A percentile compares a stretch with the other conserved stretches of the same genome.
Evolutionary conservation across 2,888 invertebrate genomes (phyloP).

Genomic region (Drosophila atripex): DNA sequence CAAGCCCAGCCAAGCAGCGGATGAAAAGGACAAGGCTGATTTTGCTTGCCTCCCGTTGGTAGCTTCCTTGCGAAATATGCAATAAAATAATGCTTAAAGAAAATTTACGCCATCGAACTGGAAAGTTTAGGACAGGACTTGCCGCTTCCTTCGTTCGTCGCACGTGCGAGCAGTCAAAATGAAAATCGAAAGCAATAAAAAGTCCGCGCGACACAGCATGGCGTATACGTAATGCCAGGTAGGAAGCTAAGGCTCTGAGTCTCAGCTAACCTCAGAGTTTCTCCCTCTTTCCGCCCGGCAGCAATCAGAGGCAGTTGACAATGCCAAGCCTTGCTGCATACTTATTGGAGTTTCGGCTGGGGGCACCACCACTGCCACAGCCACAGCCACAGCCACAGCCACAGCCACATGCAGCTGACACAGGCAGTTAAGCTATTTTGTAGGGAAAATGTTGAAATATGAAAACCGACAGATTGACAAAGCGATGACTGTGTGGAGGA

Average conservation of each 20-base stretch:
- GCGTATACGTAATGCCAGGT: constrained; percentile 57
- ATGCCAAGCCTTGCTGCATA: constrained; percentile 62
- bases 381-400: constrained; percentile 14
- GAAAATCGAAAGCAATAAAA: constrained; percentile 82
- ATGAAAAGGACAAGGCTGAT: constrained; percentile 32
- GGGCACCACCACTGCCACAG: constrained; percentile 2
- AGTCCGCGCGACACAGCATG: constrained; percentile 47
- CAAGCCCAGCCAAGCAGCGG: constrained; percentile 68
- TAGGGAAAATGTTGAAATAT: constrained; percentile 49
- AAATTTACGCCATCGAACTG: constrained; percentile 71
- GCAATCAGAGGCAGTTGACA: constrained; percentile 49
- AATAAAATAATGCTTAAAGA: constrained; percentile 76
- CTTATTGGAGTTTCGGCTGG: constrained; percentile 59
- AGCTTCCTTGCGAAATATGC: constrained; percentile 42
- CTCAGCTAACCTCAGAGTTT: background rate
- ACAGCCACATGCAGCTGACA: constrained; percentile 44
- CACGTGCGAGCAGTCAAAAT: constrained; percentile 77
- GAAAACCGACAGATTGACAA: constrained; percentile 55
- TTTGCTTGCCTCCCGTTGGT: constrained; percentile 1
- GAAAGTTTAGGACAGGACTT: constrained; percentile 60
- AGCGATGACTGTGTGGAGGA: constrained; percentile 29
- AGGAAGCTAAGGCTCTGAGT: constrained; percentile 25
- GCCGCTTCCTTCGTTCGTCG: constrained; percentile 44
- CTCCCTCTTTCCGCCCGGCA: constrained; percentile 12
- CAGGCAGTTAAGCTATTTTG: constrained; percentile 51